A percentile compares a stretch with the other conserved stretches of the same genome.
phyloP scores from a whole-genome alignment of 2,113 vertebrate species.

The Melanerpes aurifrons region DNA sequence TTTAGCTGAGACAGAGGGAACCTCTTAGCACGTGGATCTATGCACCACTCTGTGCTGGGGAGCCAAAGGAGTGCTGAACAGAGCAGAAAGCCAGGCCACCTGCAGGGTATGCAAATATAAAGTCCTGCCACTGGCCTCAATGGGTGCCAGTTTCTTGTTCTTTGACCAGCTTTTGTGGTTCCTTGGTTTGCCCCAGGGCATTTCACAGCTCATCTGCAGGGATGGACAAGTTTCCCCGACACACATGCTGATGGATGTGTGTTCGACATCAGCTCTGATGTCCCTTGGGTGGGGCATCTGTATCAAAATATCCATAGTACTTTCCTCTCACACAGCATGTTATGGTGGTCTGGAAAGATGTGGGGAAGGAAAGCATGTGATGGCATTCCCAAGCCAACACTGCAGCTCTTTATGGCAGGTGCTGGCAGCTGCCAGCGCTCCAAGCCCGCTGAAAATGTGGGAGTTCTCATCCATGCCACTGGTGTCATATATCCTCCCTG shows the following conservation, averaged over 20 bases:
- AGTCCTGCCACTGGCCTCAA: neutral
- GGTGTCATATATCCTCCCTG: neutral
- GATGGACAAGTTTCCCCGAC: neutral
- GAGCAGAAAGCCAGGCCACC: neutral
- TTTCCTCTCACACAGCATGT: fast-evolving
- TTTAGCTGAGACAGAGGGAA: neutral
- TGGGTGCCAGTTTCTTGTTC: neutral
- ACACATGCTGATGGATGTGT: fast-evolving
- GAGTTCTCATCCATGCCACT: neutral
- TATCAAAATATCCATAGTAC: neutral
- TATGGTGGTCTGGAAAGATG: neutral
- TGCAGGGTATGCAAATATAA: neutral
- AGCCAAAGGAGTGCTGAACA: neutral
- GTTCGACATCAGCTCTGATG: neutral
- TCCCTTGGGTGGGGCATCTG: neutral
- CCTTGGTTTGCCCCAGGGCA: neutral
- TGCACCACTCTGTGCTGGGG: fast-evolving
- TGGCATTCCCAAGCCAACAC: neutral
- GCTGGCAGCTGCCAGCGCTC: neutral
- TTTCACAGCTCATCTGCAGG: neutral
- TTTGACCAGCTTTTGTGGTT: neutral
- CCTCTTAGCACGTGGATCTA: fast-evolving
- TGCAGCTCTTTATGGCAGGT: fast-evolving
- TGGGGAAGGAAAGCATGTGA: neutral
- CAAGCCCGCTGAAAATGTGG: neutral